Conservation (phyloP, 1,140 invertebrate species). For the Polypedilum pembai region DNA sequence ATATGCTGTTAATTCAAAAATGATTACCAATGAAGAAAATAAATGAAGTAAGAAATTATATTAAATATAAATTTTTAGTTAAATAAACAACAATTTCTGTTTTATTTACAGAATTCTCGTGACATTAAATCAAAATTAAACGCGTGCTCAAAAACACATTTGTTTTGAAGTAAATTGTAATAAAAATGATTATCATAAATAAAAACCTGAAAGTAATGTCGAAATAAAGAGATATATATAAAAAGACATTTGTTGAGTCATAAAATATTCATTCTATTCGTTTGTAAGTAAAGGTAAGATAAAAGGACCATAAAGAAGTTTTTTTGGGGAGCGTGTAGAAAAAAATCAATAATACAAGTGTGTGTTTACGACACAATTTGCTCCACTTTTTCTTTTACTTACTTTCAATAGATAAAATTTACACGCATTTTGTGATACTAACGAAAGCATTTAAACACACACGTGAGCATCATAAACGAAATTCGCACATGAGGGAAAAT, state of each 20-base stretch:
- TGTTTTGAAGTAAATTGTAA: too few relatives aligned
- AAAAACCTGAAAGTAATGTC: not conserved
- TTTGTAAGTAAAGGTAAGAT: not conserved
- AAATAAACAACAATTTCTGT: too few relatives aligned
- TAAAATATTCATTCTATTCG: conserved; percentile 8
- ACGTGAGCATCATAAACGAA: conserved; percentile 3
- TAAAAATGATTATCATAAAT: too few relatives aligned
- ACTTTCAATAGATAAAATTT: not conserved
- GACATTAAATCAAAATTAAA: too few relatives aligned
- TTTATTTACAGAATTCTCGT: too few relatives aligned
- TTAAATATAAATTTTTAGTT: too few relatives aligned
- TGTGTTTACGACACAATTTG: not conserved
- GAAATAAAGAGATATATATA: conserved; percentile 9
- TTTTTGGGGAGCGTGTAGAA: not conserved
- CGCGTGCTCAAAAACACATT: too few relatives aligned
- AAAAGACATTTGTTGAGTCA: conserved; percentile 6
- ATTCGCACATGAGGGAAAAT: not conserved
- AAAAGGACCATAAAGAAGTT: conserved; percentile 1
- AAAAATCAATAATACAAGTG: not conserved
- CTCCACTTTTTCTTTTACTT: not conserved
- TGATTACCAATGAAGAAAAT: not conserved
- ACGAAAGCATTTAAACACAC: not conserved
- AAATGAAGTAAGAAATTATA: too few relatives aligned
- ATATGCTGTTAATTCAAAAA: conserved; percentile 37
- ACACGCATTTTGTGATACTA: not conserved